Percentiles rank a stretch among this genome's conserved stretches.
Evolutionary conservation across 2,888 invertebrate genomes (phyloP).

Genomic region (Cephus runcator): DNA sequence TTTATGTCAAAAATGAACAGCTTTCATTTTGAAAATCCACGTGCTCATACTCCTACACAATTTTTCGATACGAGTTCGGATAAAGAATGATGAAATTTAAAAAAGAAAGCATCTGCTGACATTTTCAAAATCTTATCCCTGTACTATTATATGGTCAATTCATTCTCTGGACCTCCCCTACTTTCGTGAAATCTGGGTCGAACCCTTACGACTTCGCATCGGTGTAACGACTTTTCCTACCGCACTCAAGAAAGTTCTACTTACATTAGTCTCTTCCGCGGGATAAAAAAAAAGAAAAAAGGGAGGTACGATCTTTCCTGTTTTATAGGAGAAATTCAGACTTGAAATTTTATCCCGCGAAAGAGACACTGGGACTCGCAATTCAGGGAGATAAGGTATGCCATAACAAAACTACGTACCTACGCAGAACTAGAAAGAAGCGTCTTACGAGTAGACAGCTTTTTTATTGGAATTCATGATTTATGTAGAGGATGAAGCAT

Average conservation of each 20-base stretch:
- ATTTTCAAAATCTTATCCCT: too few species aligned
- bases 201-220: background rate
- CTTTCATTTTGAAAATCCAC: too few species aligned
- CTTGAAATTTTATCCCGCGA: background rate
- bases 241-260: background rate
- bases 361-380: background rate
- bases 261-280: background rate
- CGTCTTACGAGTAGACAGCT: background rate
- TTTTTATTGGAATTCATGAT: constrained; percentile 18
- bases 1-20: too few species aligned
- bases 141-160: background rate
- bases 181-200: background rate
- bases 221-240: background rate
- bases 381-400: background rate
- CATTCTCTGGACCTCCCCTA: background rate
- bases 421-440: background rate
- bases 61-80: too few species aligned
- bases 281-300: background rate
- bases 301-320: background rate
- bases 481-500: constrained; percentile 11
- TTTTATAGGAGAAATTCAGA: background rate
- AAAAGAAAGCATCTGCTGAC: too few species aligned
- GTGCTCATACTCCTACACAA: rapidly evolving
- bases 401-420: background rate
- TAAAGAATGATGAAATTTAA: too few species aligned